phyloP scores from a whole-genome alignment of 2,888 invertebrate genomes.

The Tyria jacobaeae region DNA sequence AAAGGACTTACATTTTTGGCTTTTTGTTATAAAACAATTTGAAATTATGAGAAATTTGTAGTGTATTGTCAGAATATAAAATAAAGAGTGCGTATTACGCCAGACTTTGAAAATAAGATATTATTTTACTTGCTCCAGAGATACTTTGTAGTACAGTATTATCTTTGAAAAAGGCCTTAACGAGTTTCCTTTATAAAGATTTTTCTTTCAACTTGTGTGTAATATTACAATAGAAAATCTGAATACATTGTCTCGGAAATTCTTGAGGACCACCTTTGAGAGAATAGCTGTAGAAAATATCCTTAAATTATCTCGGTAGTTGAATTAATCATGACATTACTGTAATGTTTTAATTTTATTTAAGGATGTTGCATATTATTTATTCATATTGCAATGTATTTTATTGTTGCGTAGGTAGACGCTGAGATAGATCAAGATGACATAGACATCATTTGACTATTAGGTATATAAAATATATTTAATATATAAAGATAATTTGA shows the following conservation, averaged over 20 bases:
- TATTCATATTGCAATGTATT: too few species aligned
- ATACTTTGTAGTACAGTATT: conserved; percentile 39
- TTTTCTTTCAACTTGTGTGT: conserved; percentile 40
- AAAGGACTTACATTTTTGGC: not conserved
- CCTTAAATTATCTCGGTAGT: conserved; percentile 6
- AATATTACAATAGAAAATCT: conserved; percentile 45
- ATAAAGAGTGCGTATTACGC: conserved; percentile 22
- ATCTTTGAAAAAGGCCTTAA: conserved; percentile 39
- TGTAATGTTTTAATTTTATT: not conserved
- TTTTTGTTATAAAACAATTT: conserved; percentile 3
- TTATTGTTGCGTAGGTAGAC: too few species aligned
- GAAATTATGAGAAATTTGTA: not conserved
- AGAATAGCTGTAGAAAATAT: conserved; percentile 5
- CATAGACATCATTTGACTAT: too few species aligned
- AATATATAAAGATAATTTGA: too few species aligned
- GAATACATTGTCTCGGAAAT: conserved; percentile 34
- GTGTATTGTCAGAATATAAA: conserved; percentile 3
- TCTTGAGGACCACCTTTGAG: not conserved
- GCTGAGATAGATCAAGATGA: too few species aligned
- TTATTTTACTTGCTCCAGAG: conserved; percentile 40
- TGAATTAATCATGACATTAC: not conserved
- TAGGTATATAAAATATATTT: too few species aligned
- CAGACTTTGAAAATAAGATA: conserved; percentile 38
- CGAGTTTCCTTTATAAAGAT: conserved; percentile 42
- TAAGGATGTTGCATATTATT: too few species aligned